phyloP scores from a whole-genome alignment of 2,888 invertebrate genomes.

The Caenorhabditis sp. region DNA sequence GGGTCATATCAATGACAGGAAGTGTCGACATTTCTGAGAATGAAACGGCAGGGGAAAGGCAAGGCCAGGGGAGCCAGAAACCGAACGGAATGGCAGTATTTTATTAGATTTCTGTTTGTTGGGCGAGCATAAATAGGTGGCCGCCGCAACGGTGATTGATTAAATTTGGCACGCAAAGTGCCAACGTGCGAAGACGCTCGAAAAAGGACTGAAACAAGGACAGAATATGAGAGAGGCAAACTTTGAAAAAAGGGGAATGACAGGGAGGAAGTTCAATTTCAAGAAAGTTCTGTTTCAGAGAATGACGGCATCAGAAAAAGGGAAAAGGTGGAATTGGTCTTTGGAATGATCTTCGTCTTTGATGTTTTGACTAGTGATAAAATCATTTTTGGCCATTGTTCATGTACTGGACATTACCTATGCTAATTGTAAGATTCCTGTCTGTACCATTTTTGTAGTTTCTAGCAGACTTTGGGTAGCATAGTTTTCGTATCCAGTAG shows the following conservation, averaged over 20 bases:
- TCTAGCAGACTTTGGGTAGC: too few relatives aligned
- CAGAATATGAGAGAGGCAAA: neutral
- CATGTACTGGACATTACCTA: too few relatives aligned
- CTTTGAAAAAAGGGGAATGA: neutral
- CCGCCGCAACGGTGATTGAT: conserved; percentile 4
- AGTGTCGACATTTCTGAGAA: conserved; percentile 9
- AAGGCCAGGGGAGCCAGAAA: neutral
- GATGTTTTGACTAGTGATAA: too few relatives aligned
- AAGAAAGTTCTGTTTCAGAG: neutral
- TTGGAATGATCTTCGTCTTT: too few relatives aligned
- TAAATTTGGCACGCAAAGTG: conserved; percentile 12
- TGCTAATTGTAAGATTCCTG: too few relatives aligned
- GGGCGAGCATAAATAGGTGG: conserved; percentile 7
- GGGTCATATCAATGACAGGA: conserved; percentile 26
- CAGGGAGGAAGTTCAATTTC: neutral
- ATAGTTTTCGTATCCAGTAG: too few relatives aligned
- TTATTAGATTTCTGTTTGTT: conserved; percentile 10
- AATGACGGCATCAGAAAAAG: too few relatives aligned
- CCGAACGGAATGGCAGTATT: conserved; percentile 9
- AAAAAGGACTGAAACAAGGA: neutral
- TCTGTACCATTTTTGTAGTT: too few relatives aligned
- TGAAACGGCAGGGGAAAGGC: too few relatives aligned
- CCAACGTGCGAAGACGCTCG: conserved; percentile 3
- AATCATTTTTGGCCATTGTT: too few relatives aligned
- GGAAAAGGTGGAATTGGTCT: too few relatives aligned